These are phyloP conservation scores for Oceanodroma tethys DNA, from an alignment of 2,113 vertebrate species.

Conservation along the genomic window DNA sequence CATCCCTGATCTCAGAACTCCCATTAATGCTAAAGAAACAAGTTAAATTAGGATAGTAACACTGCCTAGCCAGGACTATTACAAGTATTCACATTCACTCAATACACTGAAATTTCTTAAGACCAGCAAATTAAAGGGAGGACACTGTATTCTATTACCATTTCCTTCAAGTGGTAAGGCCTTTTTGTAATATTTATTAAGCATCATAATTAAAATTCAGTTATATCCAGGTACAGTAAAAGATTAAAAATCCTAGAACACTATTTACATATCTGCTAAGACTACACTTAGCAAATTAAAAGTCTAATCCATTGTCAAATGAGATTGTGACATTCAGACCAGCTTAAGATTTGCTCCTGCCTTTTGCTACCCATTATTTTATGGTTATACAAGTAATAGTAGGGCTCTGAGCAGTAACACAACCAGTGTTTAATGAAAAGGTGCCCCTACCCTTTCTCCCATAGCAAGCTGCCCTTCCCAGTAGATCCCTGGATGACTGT, in stretches of 20 bases:
- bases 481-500: background rate
- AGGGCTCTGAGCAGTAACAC: background rate
- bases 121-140: background rate
- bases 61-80: background rate
- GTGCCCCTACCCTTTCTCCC: background rate
- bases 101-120: background rate
- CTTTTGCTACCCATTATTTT: background rate
- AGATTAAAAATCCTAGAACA: background rate
- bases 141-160: background rate
- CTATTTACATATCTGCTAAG: background rate
- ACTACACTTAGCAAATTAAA: background rate
- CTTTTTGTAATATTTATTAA: background rate
- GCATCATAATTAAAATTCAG: background rate
- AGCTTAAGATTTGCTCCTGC: background rate
- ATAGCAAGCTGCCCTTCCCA: background rate
- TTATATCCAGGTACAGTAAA: background rate
- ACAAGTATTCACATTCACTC: background rate
- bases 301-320: background rate
- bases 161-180: background rate
- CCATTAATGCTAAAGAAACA: background rate
- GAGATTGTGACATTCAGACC: background rate
- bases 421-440: background rate
- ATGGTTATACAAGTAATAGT: background rate
- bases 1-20: background rate
- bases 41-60: background rate